Percentiles rank a stretch among this genome's conserved stretches.
Conservation (phyloP, 2,888 invertebrate genomes). For the Pasiphila rectangulata region DNA sequence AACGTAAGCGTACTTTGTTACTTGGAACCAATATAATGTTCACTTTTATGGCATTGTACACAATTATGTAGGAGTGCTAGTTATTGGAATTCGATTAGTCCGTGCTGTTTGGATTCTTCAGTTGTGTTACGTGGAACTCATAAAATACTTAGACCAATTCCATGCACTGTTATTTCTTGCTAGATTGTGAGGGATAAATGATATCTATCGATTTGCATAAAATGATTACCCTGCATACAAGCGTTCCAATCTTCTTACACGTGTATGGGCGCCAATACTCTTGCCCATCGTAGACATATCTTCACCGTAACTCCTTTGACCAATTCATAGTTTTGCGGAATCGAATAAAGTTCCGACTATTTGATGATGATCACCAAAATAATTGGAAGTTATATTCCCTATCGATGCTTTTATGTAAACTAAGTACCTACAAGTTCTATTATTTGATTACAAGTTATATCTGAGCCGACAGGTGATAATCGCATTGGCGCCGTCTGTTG, state of each 20-base stretch:
- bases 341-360: no score
- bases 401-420: no score
- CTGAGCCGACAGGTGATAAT: not conserved
- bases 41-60: slow-evolving; percentile 3
- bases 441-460: not conserved
- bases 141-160: slow-evolving; percentile 40
- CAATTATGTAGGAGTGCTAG: slow-evolving; percentile 14
- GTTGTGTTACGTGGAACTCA: slow-evolving; percentile 43
- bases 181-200: no score
- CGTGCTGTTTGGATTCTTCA: slow-evolving; percentile 35
- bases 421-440: not conserved
- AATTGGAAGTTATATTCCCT: no score
- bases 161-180: slow-evolving; percentile 45
- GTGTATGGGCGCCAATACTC: no score
- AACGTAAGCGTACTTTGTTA: slow-evolving; percentile 3
- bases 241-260: no score
- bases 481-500: not conserved
- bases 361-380: no score
- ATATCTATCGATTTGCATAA: no score
- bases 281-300: no score
- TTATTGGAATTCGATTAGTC: slow-evolving; percentile 33
- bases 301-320: no score
- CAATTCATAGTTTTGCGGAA: no score
- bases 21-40: slow-evolving; percentile 5
- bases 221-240: no score